Conservation (phyloP, 2,888 invertebrate species). For the Plagodis dolabraria region DNA sequence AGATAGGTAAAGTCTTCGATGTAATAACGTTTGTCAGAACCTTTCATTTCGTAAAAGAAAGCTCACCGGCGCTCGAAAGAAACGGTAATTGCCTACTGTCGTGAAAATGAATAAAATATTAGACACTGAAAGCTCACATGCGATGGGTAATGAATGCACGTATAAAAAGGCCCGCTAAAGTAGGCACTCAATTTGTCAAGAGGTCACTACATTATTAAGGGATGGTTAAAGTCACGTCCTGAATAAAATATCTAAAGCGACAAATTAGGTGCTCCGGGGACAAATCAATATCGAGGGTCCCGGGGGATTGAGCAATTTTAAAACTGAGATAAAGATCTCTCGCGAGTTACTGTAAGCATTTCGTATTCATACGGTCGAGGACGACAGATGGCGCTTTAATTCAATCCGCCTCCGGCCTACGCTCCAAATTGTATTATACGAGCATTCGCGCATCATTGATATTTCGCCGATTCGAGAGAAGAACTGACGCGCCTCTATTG, state of each 20-base stretch:
- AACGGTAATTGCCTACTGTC: constrained; percentile 59
- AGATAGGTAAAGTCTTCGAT: constrained; percentile 64
- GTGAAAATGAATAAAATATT: constrained; percentile 64
- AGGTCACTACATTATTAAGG: constrained; percentile 47
- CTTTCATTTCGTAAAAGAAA: constrained; percentile 71
- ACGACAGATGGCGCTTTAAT: constrained; percentile 84
- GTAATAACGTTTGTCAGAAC: constrained; percentile 70
- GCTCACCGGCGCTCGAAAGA: constrained; percentile 61
- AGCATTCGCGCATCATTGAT: constrained; percentile 84
- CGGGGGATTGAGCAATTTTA: constrained; percentile 81
- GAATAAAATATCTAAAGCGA: constrained; percentile 74
- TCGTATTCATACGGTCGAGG: constrained; percentile 80
- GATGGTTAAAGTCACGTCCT: constrained; percentile 61
- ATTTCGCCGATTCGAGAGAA: constrained; percentile 77
- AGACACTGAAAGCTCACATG: constrained; percentile 45
- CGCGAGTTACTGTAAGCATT: constrained; percentile 76
- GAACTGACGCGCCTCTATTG: constrained; percentile 50
- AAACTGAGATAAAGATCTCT: constrained; percentile 83
- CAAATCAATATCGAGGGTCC: constrained; percentile 76
- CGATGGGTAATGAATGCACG: constrained; percentile 34
- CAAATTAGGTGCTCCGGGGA: constrained; percentile 75
- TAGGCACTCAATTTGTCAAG: constrained; percentile 36
- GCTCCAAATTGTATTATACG: constrained; percentile 81
- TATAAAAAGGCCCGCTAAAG: constrained; percentile 32
- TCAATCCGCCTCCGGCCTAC: constrained; percentile 81